Evolutionary conservation across 2,888 invertebrate species (phyloP), one percentile per base, ranked within the genome.

Genomic region (Watsonalla binaria): DNA sequence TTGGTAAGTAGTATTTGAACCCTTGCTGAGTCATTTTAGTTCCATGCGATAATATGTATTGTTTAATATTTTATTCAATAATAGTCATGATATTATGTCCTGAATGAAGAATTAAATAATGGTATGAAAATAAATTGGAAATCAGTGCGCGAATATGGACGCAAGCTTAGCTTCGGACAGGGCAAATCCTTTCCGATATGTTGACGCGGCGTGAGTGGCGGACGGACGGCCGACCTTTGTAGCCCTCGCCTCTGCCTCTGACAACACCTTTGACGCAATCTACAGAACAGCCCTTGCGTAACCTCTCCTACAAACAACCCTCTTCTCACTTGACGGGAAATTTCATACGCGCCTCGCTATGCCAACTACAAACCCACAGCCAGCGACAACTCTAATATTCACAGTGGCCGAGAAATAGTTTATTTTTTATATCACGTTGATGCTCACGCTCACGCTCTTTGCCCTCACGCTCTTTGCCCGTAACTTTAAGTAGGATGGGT

Each of bases 231-330:
- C 68, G 76, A 73, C 76, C 81, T 82, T 78, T 80, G 83, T 76
- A 72, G 71, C 82, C 80, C 78, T 76, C 72, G 71, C 65, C 70
- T 78, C 86, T 89, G 89, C 67, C 70, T 63, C 73, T 87, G 89
- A 89, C 89, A 88, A 78, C 80, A 76, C 72, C 80, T 81, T 82
- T 82, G 79, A 82, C 78, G 78, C 74, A 76, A 75, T 74, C 72
- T 63, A 66, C 68, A 73, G 72, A 78, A 75, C 76, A 75, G 78
- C 82, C 83, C 79, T 84, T 76, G 76, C 79, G 81, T 77, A 80
- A 82, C 79, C 76, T 82, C 78, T 76, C 72, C 76, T 64, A 66
- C 72, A 64, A 68, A 69, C 65, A 75, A 77, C 81, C 80, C 79
- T 78, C 79, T 74, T 74, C 73, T 60, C 60, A 62, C 62, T 74